Evolutionary conservation across 92 coral and sea anemone species (phyloP), one percentile per base, ranked within the genome.

Genomic region (Isaurus tuberculatus): DNA sequence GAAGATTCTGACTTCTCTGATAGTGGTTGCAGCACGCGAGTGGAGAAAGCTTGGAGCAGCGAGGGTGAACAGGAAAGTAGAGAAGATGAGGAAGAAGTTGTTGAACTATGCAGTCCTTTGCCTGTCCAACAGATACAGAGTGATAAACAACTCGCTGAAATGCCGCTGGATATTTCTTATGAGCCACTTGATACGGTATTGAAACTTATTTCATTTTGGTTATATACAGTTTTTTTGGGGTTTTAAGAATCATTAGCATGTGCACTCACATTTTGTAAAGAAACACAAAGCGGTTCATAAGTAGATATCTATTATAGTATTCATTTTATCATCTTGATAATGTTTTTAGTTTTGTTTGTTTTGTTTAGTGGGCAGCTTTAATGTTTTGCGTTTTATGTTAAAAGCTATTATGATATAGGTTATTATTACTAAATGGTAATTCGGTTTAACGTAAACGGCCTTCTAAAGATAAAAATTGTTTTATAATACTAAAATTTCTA

Each of bases 1-100:
- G 94, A 93, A 0, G 98, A 93, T 43, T 69, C 93, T 32, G 93
- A 92, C 65, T 89, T 82, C 77, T 92, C 85, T 16, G 95, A 93
- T 2, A 91, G 94, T n/a, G 61, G 72, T 37, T 77, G 82, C 8
- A 77, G 82, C 51, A 77, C 82, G 14, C 49, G 82, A 7, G 82
- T 77, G 25, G 82, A 77, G 70, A 58, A 43, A 13, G 82, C 49
- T 0, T 87, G 86, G 75, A 91, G 90, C 32, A 80, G 93, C 60
- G 97, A 90, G 27, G 80, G 48, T 29, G 89, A 88, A 5, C 88
- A 83, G 17, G 84, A 89, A 27, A 72, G 44, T 6, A 36, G 77
- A n/a, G 89, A 86, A 3, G 91, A 93, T 44, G 93, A 93, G 3
- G 89, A 89, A 0, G 81, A 91, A 19, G 89, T 93, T 3, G 82